phyloP scores from a whole-genome alignment of 1,140 invertebrate species.

The Papilio xuthus region DNA sequence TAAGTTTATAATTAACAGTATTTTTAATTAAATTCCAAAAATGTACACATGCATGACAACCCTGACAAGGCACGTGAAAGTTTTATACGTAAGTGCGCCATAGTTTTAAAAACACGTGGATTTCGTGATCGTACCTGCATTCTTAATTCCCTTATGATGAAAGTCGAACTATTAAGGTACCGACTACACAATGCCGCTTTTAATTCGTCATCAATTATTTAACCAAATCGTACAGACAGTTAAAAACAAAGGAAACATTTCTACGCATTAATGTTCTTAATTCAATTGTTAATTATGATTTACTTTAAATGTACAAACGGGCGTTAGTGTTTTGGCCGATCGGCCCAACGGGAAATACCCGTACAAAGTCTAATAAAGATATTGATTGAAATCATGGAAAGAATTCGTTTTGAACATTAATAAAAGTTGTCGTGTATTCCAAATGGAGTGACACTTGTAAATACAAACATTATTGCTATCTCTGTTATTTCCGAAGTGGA shows the following conservation, averaged over 20 bases:
- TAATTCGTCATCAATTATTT: too few species aligned
- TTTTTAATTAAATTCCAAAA: background rate
- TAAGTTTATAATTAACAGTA: background rate
- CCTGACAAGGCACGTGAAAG: constrained; percentile 21
- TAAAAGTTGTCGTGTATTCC: too few species aligned
- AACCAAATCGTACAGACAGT: too few species aligned
- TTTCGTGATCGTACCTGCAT: constrained; percentile 3
- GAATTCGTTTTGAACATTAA: too few species aligned
- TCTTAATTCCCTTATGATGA: background rate
- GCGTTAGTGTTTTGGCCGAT: too few species aligned
- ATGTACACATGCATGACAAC: background rate
- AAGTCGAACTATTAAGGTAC: too few species aligned
- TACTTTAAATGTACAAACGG: background rate
- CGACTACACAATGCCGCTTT: too few species aligned
- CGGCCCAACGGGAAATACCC: too few species aligned
- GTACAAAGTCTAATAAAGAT: too few species aligned
- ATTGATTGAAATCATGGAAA: too few species aligned
- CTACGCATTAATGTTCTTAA: background rate
- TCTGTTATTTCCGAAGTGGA: background rate
- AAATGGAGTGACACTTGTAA: too few species aligned
- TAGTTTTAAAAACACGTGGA: constrained; percentile 21
- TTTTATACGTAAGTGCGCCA: constrained; percentile 5
- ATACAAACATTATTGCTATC: background rate
- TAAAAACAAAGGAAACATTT: background rate
- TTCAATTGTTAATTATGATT: background rate